These are phyloP conservation scores for Heliconius sara DNA, from an alignment of 2,888 invertebrate species.

Conservation along the genomic window DNA sequence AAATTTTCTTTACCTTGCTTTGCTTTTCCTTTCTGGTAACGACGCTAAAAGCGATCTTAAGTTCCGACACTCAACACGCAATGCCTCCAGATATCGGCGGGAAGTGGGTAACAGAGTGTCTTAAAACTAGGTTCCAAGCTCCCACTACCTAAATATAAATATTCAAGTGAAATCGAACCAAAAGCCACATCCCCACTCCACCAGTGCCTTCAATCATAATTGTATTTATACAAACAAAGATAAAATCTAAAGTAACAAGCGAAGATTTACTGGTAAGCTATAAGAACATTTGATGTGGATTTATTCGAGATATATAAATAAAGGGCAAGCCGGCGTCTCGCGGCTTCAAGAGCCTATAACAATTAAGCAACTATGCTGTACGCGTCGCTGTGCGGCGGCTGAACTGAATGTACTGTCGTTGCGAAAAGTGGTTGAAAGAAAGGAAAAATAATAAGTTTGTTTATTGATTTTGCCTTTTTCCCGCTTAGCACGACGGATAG, in stretches of 20 bases:
- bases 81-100: too few relatives aligned
- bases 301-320: conserved; percentile 36
- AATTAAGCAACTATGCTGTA: conserved; percentile 56
- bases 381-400: conserved; percentile 51
- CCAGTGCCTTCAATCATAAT: not conserved
- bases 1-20: too few relatives aligned
- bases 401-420: conserved; percentile 32
- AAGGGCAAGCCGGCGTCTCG: conserved; percentile 33
- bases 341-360: conserved; percentile 49
- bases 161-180: not conserved
- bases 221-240: conserved; percentile 9
- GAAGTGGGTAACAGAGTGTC: too few relatives aligned
- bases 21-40: too few relatives aligned
- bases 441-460: not conserved
- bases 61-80: too few relatives aligned
- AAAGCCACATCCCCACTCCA: not conserved
- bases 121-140: too few relatives aligned
- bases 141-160: not conserved
- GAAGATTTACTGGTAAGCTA: conserved; percentile 12
- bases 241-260: not conserved
- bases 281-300: conserved; percentile 33
- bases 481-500: not conserved
- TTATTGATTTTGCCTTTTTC: too few relatives aligned
- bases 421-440: not conserved
- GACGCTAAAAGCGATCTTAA: too few relatives aligned